Base-by-base conservation (phyloP, 2,113 vertebrate genomes). In the Heloderma charlesbogerti region DNA sequence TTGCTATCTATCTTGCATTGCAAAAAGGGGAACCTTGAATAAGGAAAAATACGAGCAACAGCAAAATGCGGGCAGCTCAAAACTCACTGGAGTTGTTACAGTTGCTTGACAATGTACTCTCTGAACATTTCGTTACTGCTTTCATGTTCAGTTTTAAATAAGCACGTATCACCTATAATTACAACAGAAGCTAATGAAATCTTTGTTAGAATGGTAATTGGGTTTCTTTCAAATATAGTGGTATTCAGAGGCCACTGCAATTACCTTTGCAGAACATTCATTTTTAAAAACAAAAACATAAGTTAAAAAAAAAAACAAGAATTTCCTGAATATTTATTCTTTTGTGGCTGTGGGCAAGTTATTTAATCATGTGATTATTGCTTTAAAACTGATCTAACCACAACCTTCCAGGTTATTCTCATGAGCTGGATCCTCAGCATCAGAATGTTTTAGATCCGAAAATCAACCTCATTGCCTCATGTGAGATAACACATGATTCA, bases 11-110 rank as follows among this genome's bases (percentile, higher is more conserved):
- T 83, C 40, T 18, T 69, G 20, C 29, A 51, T 16, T 54, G 18
- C 31, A 67, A 84, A 83, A 77, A 84, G 84, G 40, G 0, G 1
- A n/a, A 13, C 27, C 81, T 25, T 45, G 27, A 80, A 78, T 66
- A 91, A 88, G 12, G 89, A 9, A 16, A 89, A 90, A 79, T 79
- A 80, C 22, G 31, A 72, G 25, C 22, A 54, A 60, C 37, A 83
- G 74, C n/a, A 43, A 43, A 51, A 86, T 18, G 77, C 63, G 86
- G 81, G 87, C 34, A 80, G 51, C 86, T 92, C 3, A 78, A 86
- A 91, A 87, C 9, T 1, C 91, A 84, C 86, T 88, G 15, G 22
- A 85, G 51, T 40, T 86, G 63, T 86, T 31, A 77, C 81, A 88
- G 60, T 88, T 93, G n/a, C 69, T 69, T 80, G 34, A 1, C 4